Base-by-base conservation (phyloP, 2,888 invertebrate species). In the Lysandra bellargus region DNA sequence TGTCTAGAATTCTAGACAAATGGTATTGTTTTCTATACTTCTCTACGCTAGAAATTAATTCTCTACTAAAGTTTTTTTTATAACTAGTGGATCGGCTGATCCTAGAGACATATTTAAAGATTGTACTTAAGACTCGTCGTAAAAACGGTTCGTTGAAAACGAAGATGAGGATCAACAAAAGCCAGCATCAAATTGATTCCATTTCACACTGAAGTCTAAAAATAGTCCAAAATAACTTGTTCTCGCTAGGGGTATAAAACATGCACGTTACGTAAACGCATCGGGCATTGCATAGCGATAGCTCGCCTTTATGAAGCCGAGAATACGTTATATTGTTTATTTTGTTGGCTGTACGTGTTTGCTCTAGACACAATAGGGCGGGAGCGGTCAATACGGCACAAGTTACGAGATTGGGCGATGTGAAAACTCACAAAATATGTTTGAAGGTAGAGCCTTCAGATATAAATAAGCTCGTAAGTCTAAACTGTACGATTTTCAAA, bases 311-410 rank as follows among this genome's bases (percentile, higher is more conserved):
- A 60, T 79, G 77, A 40, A 57, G 78, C 60, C 61, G 61, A 80
- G 79, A 80, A 80, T 81, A 82, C 69, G 80, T 80, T 80, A 81
- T 80, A 80, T 77, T 82, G 80, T 82, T 80, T 80, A 80, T 81
- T 80, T 61, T 77, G 69, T 44, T 61, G 57, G 79, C 78, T 78
- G 79, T 73, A 74, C 80, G 69, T 81, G 81, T 82, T 82, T 49
- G 80, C 80, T 79, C 57, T 80, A 79, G 64, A 78, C 79, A 82
- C 82, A 81, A 81, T 80, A 78, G 79, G 80, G 79, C 79, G 79
- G 80, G 49, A 78, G 80, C 79, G 79, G 78, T 61, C 77, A 40
- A 53, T 37, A 64, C 53, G 77, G 79, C 64, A 49, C 64, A 80
- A 80, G 78, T 53, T 14, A 80, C 9, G 37, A 72, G 81, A 30